A percentile compares a stretch with the other conserved stretches of the same genome.
These are phyloP conservation scores for Stenichneumon culpator DNA, from an alignment of 2,888 invertebrate species.

Conservation along the genomic window DNA sequence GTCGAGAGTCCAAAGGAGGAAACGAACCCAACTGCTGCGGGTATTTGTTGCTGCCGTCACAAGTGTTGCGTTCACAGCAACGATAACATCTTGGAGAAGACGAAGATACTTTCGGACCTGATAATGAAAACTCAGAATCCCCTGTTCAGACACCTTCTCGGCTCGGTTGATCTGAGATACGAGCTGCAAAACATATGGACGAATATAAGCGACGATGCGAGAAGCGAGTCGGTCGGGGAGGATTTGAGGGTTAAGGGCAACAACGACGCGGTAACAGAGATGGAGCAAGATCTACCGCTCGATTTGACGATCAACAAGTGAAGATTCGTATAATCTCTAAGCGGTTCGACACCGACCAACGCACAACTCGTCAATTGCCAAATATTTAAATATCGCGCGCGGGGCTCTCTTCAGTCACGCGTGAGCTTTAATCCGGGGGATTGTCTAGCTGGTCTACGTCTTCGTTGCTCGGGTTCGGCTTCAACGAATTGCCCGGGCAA, in stretches of 20 bases:
- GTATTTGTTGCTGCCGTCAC: constrained; percentile 82
- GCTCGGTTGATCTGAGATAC: constrained; percentile 82
- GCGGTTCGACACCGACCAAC: not conserved
- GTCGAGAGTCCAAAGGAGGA: constrained; percentile 73
- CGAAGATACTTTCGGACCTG: constrained; percentile 82
- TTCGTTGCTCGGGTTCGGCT: constrained; percentile 69
- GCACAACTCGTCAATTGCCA: constrained; percentile 54
- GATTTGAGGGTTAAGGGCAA: constrained; percentile 85
- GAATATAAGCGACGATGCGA: constrained; percentile 73
- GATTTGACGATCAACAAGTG: constrained; percentile 85
- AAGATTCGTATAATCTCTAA: constrained; percentile 36
- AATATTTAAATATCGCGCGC: constrained; percentile 49
- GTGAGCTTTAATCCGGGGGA: constrained; percentile 54
- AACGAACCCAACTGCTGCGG: constrained; percentile 50
- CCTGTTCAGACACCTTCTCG: constrained; percentile 79
- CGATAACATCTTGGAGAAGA: constrained; percentile 81
- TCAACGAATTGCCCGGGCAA: constrained; percentile 61
- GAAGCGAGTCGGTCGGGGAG: constrained; percentile 74
- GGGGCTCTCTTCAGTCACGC: constrained; percentile 10
- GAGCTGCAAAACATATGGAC: constrained; percentile 82
- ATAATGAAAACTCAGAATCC: constrained; percentile 83
- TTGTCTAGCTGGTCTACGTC: constrained; percentile 73
- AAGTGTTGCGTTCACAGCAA: constrained; percentile 83
- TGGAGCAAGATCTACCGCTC: constrained; percentile 85
- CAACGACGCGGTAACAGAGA: constrained; percentile 77